Evolutionary conservation across 2,888 invertebrate species (phyloP), one percentile per base, ranked within the genome.

Genomic region (Deilephila porcellus): DNA sequence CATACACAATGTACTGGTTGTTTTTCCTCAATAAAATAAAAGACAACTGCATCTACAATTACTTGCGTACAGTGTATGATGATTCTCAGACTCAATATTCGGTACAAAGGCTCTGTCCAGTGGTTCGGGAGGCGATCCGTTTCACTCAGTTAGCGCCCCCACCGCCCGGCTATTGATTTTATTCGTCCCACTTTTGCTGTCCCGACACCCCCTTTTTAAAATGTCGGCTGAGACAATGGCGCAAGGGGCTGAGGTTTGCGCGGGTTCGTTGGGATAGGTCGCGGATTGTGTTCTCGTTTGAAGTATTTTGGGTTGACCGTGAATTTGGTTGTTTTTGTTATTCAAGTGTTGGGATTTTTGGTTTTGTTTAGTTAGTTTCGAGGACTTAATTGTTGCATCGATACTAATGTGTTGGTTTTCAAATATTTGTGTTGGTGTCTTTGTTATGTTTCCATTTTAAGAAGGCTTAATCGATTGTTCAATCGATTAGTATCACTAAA

Each of bases 121-220:
- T 82, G 82, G 83, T 79, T 82, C 84, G 82, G 82, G 84, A 73
- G 72, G 81, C 84, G 85, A 88, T 90, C 88, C 79, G 87, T 89
- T 88, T 86, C 87, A 85, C 83, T 84, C 85, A 84, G 85, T 87
- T 85, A 85, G 81, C 81, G 64, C 77, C 80, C 78, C 79, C 79
- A 78, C 76, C 79, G 83, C 77, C 86, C 90, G 85, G 83, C 85
- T 93, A 93, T 93, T 86, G 93, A 93, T 93, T 91, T 90, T 88
- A 83, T 83, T 83, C 89, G 85, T 81, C 86, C 90, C 88, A 90
- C 89, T 87, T 90, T 87, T 82, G 73, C 75, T 62, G 32, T 20
- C 80, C 81, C 81, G 76, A 77, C 78, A 81, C 83, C 81, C 84
- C 83, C 85, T 83, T 87, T 91, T 90, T 89, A 88, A 91, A 91